Percentiles rank a stretch among this genome's conserved stretches.
phyloP scores from a whole-genome alignment of 2,113 vertebrate genomes.

The Pelodiscus sinensis region DNA sequence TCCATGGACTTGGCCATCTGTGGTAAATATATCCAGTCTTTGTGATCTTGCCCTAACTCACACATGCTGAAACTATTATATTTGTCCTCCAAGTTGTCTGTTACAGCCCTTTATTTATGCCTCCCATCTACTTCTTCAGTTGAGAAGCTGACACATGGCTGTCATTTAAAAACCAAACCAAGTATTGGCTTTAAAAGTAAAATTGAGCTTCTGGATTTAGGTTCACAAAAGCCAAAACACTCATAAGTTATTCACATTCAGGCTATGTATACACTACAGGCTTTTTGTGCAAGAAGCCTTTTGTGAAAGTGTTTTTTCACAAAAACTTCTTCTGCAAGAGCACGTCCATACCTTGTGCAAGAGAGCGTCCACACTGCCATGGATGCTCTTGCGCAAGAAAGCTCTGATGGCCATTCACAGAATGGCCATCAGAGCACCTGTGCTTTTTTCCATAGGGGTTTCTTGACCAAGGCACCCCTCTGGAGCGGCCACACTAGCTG shows the following conservation, averaged over 20 bases:
- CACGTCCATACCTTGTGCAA: no score
- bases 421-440: no score
- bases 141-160: not conserved
- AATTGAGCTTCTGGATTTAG: not conserved
- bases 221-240: not conserved
- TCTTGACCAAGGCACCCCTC: no score
- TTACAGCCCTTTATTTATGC: slow-evolving; percentile 17
- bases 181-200: not conserved
- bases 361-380: no score
- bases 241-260: not conserved
- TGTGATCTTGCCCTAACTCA: not conserved
- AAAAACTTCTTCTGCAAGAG: no score
- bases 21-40: not conserved
- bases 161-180: not conserved
- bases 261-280: no score
- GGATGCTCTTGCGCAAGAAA: no score
- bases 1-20: fast-evolving
- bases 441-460: no score
- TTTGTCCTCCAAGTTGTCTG: not conserved
- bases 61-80: slow-evolving; percentile 8
- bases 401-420: no score
- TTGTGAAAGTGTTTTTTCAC: no score
- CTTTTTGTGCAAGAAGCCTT: no score
- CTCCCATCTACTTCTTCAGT: not conserved
- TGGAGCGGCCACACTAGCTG: no score